Percentiles rank a stretch among this genome's conserved stretches.
Evolutionary conservation across 2,888 invertebrate genomes (phyloP).

Genomic region (Agrotis ipsilon): DNA sequence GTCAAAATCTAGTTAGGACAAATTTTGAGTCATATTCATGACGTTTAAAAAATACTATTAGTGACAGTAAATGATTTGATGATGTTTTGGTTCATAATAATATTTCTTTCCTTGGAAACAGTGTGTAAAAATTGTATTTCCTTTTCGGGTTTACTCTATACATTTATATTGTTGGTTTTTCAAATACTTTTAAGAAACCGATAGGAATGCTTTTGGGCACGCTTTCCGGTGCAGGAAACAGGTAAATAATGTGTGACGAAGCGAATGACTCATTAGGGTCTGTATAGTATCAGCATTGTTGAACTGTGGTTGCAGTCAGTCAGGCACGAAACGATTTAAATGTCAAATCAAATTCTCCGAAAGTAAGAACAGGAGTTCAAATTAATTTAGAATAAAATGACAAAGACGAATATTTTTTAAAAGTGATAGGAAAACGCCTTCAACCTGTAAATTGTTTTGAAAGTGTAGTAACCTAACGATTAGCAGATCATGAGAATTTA

Average conservation of each 20-base stretch:
- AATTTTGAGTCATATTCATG: too few relatives aligned
- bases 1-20: too few relatives aligned
- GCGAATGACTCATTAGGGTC: conserved; percentile 42
- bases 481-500: not conserved
- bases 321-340: not conserved
- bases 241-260: conserved; percentile 18
- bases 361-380: conserved; percentile 19
- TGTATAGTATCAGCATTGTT: not conserved
- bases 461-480: conserved; percentile 1
- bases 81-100: too few relatives aligned
- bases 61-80: too few relatives aligned
- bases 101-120: not conserved
- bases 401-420: not conserved
- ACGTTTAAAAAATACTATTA: too few relatives aligned
- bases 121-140: not conserved
- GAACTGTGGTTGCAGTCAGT: too few relatives aligned
- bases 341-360: conserved; percentile 16
- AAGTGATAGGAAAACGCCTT: not conserved
- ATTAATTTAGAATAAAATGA: not conserved
- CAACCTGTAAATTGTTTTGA: not conserved
- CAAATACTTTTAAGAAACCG: not conserved
- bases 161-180: not conserved
- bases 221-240: conserved; percentile 20
- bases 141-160: too few relatives aligned
- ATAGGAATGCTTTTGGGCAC: conserved; percentile 20